phyloP scores from a whole-genome alignment of 2,888 invertebrate species.

The Hypolimnas misippus region DNA sequence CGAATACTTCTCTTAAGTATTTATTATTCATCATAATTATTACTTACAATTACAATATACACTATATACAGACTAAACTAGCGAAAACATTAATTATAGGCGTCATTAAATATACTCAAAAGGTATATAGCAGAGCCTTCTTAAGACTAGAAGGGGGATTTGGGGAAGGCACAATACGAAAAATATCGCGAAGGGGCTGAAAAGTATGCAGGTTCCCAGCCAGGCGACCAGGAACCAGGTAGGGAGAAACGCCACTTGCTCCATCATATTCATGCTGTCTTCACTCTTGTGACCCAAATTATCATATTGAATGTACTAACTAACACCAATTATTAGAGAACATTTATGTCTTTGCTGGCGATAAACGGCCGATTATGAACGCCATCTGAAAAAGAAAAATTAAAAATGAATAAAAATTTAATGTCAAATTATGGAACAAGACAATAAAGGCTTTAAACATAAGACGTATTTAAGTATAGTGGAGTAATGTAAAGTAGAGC shows the following conservation, averaged over 20 bases:
- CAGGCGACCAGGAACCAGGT: conserved; percentile 86
- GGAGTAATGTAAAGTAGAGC: too few species aligned
- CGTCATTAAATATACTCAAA: conserved; percentile 85
- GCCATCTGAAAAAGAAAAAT: conserved; percentile 71
- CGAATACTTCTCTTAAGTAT: conserved; percentile 47
- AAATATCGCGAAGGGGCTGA: conserved; percentile 87
- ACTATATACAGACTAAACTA: conserved; percentile 36
- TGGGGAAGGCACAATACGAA: conserved; percentile 88
- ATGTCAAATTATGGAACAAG: neutral
- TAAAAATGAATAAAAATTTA: neutral
- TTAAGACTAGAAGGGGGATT: conserved; percentile 86
- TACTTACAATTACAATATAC: conserved; percentile 41
- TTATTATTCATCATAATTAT: conserved; percentile 33
- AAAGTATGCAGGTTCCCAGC: conserved; percentile 85
- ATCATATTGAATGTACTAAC: conserved; percentile 54
- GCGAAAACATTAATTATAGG: conserved; percentile 11
- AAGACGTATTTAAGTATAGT: too few species aligned
- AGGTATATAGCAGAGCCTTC: conserved; percentile 87
- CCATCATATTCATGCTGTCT: conserved; percentile 62
- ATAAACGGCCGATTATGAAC: conserved; percentile 67
- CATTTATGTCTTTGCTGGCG: conserved; percentile 52
- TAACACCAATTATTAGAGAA: conserved; percentile 39
- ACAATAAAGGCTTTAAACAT: too few species aligned
- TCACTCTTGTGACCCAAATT: conserved; percentile 51
- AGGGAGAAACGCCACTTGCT: conserved; percentile 74